Conservation (phyloP, 2,888 invertebrate genomes). For the Chironomus riparius region DNA sequence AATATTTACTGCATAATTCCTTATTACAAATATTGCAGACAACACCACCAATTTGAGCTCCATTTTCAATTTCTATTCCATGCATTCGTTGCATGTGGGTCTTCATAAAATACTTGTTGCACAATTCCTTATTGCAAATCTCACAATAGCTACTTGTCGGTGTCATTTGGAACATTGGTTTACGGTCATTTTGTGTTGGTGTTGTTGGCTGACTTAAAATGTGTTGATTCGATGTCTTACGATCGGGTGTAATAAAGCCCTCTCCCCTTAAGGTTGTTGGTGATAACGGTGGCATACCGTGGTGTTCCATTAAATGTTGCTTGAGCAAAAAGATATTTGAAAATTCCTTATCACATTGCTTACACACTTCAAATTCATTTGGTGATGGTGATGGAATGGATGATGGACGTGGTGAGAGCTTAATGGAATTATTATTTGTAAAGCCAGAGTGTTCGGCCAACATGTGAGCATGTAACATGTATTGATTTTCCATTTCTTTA, state of each 20-base stretch:
- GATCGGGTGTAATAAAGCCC: constrained; percentile 45
- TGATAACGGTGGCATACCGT: constrained; percentile 44
- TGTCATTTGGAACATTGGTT: constrained; percentile 51
- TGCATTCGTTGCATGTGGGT: constrained; percentile 99
- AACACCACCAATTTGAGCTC: constrained; percentile 85
- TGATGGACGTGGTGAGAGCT: constrained; percentile 20
- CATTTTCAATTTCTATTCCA: constrained; percentile 87
- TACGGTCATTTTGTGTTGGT: constrained; percentile 36
- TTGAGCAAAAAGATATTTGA: constrained; percentile 58
- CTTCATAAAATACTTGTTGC: constrained; percentile 99
- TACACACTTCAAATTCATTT: constrained; percentile 34
- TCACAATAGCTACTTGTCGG: constrained; percentile 87
- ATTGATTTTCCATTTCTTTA: constrained; percentile 61
- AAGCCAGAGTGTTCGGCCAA: constrained; percentile 38
- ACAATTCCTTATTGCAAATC: constrained; percentile 96
- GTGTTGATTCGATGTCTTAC: constrained; percentile 35
- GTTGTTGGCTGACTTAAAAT: constrained; percentile 30
- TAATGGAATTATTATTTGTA: constrained; percentile 20
- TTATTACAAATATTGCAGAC: constrained; percentile 97
- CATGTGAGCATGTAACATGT: constrained; percentile 49
- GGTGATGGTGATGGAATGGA: constrained; percentile 29
- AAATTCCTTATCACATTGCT: constrained; percentile 46
- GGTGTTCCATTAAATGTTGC: constrained; percentile 60
- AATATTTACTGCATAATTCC: constrained; percentile 96
- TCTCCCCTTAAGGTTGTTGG: constrained; percentile 40